Conservation (phyloP, 1,140 invertebrate species). For the Leptonema lineaticorne region DNA sequence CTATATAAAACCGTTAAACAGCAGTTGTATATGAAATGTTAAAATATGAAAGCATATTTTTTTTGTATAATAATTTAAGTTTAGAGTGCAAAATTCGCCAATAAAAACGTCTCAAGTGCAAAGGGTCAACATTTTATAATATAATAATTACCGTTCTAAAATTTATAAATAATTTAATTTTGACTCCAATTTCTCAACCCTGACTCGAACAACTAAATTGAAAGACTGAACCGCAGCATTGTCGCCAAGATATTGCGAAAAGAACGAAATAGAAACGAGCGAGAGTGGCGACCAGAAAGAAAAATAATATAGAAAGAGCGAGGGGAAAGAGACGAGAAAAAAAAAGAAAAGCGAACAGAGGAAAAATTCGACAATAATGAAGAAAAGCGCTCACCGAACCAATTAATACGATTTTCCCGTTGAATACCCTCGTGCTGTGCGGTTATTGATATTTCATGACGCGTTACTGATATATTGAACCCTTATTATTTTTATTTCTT, state of each 20-base stretch:
- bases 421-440: background rate
- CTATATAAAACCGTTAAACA: no score
- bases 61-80: no score
- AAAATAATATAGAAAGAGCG: no score
- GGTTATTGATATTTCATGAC: background rate
- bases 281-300: background rate
- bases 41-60: no score
- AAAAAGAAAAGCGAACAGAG: background rate
- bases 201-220: background rate
- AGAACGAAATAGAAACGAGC: background rate
- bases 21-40: no score
- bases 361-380: constrained; percentile 8
- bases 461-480: background rate
- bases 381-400: constrained; percentile 1
- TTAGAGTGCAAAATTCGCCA: no score
- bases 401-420: constrained; percentile 15
- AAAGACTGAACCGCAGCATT: background rate
- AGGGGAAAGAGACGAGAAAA: background rate
- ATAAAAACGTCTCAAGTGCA: no score
- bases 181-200: no score
- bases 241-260: no score
- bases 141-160: no score
- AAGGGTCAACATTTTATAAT: no score
- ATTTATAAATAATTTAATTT: background rate
- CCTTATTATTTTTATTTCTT: no score